Evolutionary conservation across 2,888 invertebrate species (phyloP).

Genomic region (Noctua pronuba): DNA sequence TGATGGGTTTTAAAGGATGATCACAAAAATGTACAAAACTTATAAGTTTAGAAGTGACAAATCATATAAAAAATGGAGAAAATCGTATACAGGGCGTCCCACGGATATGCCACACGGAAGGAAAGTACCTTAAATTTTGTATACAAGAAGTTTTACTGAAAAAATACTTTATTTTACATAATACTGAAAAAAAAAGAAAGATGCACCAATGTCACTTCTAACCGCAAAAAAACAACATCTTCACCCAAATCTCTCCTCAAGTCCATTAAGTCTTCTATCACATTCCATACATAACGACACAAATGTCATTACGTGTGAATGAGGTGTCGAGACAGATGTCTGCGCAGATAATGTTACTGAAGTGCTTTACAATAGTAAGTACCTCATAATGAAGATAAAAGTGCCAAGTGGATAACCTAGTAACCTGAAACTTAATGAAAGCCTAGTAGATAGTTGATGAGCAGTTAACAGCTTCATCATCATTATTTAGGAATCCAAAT

Average conservation of each 20-base stretch:
- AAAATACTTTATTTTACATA: no score
- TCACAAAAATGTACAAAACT: no score
- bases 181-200: no score
- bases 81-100: no score
- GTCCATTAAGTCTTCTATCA: conserved; percentile 32
- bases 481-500: neutral
- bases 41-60: no score
- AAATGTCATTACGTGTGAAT: conserved; percentile 58
- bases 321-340: conserved; percentile 63
- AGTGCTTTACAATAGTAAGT: conserved; percentile 23
- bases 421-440: neutral
- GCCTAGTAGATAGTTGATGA: neutral
- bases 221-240: conserved; percentile 18
- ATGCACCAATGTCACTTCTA: no score
- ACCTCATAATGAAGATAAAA: conserved; percentile 15
- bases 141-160: no score
- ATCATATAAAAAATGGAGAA: no score
- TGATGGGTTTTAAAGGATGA: no score
- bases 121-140: no score
- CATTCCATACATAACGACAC: conserved; percentile 32
- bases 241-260: conserved; percentile 53
- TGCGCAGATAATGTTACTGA: conserved; percentile 49
- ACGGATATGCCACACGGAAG: no score
- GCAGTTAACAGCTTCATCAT: neutral
- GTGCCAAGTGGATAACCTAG: conserved; percentile 14